phyloP scores from a whole-genome alignment of 2,888 invertebrate genomes.

The Meteorus cinctellus region DNA sequence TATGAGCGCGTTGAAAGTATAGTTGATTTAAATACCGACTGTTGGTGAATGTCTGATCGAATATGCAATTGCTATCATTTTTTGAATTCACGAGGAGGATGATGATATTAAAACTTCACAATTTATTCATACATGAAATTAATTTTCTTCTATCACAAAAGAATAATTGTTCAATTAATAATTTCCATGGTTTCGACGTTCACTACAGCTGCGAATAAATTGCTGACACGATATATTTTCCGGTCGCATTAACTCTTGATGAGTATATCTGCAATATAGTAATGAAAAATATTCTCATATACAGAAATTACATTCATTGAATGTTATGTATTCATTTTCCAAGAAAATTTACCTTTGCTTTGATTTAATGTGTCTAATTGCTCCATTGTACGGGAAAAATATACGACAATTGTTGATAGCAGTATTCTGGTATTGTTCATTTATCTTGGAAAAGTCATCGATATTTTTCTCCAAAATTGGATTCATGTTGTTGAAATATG shows the following conservation, averaged over 20 bases:
- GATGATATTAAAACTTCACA: neutral
- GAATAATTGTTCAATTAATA: neutral
- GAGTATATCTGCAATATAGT: neutral
- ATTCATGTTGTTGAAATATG: neutral
- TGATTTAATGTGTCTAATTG: constrained; percentile 7
- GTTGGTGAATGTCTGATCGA: neutral
- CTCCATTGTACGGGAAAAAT: constrained; percentile 1
- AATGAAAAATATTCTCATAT: neutral
- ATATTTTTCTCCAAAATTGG: neutral
- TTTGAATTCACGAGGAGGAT: no score
- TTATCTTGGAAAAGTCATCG: constrained; percentile 14
- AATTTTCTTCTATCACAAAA: neutral
- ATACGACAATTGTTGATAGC: constrained; percentile 8
- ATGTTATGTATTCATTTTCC: neutral
- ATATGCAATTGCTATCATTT: neutral
- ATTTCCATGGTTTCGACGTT: neutral
- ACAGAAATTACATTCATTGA: neutral
- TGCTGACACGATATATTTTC: constrained; percentile 8
- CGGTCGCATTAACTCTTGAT: neutral
- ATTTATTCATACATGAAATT: neutral
- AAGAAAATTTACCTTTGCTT: constrained; percentile 20
- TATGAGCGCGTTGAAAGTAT: neutral
- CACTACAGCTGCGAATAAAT: constrained; percentile 18
- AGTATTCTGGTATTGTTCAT: neutral
- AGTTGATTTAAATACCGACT: neutral